Conservation (phyloP, 2,888 invertebrate genomes). For the Pediacus dermestoides region DNA sequence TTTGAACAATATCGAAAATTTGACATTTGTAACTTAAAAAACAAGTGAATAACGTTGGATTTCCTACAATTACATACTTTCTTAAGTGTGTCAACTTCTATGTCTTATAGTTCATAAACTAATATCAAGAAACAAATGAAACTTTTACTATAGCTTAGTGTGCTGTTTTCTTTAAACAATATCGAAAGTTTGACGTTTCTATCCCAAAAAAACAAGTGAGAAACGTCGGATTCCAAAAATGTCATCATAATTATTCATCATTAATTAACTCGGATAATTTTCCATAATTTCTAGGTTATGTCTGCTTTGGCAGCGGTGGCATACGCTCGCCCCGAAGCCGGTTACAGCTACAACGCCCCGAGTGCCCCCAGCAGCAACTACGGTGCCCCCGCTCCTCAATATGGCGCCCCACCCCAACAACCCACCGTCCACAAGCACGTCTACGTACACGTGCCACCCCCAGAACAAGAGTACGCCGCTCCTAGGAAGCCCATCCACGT, state of each 20-base stretch:
- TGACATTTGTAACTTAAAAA: no score
- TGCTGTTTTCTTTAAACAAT: no score
- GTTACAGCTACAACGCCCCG: constrained; percentile 36
- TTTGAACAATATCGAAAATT: no score
- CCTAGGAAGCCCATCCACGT: constrained; percentile 58
- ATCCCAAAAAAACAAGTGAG: no score
- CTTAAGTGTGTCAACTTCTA: no score
- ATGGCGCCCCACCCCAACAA: constrained; percentile 68
- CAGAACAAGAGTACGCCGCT: constrained; percentile 73
- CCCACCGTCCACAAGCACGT: constrained; percentile 86
- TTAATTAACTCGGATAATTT: neutral
- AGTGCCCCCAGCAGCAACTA: constrained; percentile 42
- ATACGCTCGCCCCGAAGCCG: constrained; percentile 46
- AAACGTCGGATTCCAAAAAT: no score
- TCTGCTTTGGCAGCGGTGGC: constrained; percentile 46
- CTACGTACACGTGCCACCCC: constrained; percentile 86
- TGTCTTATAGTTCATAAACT: no score
- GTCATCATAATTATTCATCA: neutral
- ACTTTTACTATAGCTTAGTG: no score
- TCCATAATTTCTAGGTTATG: constrained; percentile 36
- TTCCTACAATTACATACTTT: no score
- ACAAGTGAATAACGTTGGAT: no score
- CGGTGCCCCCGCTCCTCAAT: constrained; percentile 60
- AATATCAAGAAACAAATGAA: no score
- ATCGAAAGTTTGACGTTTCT: no score